Conservation (phyloP, 35 echinoderm and acorn worm species). For the Strongylocentrotus purpuratus region DNA sequence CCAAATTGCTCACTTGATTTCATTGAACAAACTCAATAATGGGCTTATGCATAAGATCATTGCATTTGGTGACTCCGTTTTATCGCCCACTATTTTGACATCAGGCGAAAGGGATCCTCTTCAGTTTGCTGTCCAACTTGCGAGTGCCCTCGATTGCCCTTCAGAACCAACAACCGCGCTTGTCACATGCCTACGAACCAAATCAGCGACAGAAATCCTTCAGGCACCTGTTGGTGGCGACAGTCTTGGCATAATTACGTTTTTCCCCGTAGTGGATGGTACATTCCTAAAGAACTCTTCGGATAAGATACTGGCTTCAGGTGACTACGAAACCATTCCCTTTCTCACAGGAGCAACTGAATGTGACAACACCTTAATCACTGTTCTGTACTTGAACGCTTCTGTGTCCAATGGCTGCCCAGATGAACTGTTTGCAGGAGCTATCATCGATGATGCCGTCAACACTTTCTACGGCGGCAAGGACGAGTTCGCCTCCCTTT, state of each 20-base stretch:
- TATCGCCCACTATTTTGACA: background rate
- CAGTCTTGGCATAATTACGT: background rate
- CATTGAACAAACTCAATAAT: constrained; percentile 32
- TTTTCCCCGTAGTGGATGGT: background rate
- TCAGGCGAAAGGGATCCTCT: background rate
- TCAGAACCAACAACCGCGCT: background rate
- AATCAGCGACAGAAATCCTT: background rate
- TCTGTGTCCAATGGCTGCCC: background rate
- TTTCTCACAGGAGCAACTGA: background rate
- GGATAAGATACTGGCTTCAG: constrained; percentile 2
- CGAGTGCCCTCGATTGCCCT: background rate
- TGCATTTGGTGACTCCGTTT: background rate
- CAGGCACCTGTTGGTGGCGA: background rate
- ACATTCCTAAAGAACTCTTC: background rate
- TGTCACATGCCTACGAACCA: background rate
- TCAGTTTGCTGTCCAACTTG: background rate
- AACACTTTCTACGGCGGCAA: background rate
- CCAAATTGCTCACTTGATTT: constrained; percentile 18
- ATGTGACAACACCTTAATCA: background rate
- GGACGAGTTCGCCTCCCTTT: background rate
- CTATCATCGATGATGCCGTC: background rate
- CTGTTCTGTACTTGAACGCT: background rate
- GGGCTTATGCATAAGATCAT: constrained; percentile 38
- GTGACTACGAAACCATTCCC: constrained; percentile 9
- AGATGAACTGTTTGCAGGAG: background rate